Evolutionary conservation across 2,113 vertebrate species (phyloP), one percentile per base, ranked within the genome.

Genomic region (Electrona antarctica): DNA sequence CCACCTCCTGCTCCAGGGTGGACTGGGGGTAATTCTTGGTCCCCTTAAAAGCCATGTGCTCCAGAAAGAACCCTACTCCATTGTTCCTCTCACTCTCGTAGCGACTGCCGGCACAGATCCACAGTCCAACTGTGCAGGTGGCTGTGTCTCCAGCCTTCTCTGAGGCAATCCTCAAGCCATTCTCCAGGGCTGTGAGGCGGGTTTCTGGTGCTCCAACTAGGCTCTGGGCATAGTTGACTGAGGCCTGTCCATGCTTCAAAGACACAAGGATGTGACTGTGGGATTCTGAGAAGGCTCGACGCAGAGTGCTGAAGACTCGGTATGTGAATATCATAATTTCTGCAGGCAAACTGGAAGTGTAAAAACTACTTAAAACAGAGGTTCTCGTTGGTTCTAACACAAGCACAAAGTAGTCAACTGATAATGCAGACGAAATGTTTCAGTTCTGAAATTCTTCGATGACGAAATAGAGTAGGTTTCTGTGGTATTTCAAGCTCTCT

Each of bases 41-140:
- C 83, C 98, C 98, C 98, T 98, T 99, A 78, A 99, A 97, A 70
- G 95, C 95, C 93, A 99, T 85, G 78, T 99, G 98, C 70, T 99
- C 97, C 88, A 99, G 13, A 57, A 98, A 97, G 86, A 96, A 98
- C 4, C 94, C 93, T 0, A 93, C 89, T 6, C 98, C 98, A 0
- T 96, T 98, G 85, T 96, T 97, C 82, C 93, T 97, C 21, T 95
- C 81, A 0, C 76, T 89, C 76, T 99, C 97, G 61, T 96, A 90
- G 52, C 98, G 95, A 86, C 98, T 98, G 56, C 98, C 98, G 0
- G 70, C 80, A 7, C 85, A 69, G 7, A 99, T 95, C 96, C 96
- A 99, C 64, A 99, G 76, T 0, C 97, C 98, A 15, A 99, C 96
- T 97, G 98, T 99, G 88, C 97, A 99, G 0, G 97, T 98, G 9